A percentile compares a stretch with the other conserved stretches of the same genome.
These are phyloP conservation scores for Erebia aethiops DNA, from an alignment of 2,888 invertebrate species.

Conservation along the genomic window DNA sequence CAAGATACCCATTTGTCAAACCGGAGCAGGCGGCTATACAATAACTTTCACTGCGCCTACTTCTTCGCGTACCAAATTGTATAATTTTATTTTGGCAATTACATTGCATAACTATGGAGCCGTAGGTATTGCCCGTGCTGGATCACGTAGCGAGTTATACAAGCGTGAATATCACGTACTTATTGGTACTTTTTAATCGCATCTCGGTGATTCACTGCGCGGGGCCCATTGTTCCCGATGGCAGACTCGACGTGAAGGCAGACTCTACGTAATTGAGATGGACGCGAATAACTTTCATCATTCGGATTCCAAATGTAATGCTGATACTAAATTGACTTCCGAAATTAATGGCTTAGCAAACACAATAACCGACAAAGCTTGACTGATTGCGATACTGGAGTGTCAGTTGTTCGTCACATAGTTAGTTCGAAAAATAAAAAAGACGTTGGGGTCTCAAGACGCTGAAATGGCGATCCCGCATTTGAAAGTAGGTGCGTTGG, in stretches of 20 bases:
- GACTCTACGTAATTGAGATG: slow-evolving; percentile 60
- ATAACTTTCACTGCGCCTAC: slow-evolving; percentile 72
- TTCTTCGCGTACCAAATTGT: slow-evolving; percentile 52
- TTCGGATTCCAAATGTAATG: slow-evolving; percentile 58
- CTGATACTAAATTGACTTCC: slow-evolving; percentile 51
- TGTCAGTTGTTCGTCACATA: too few relatives aligned
- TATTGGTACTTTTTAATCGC: slow-evolving; percentile 58
- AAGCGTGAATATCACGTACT: slow-evolving; percentile 67
- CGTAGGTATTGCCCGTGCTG: slow-evolving; percentile 64
- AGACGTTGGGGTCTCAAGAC: too few relatives aligned
- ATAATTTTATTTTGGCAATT: slow-evolving; percentile 75
- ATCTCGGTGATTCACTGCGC: slow-evolving; percentile 63
- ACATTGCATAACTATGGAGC: slow-evolving; percentile 70
- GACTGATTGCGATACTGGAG: too few relatives aligned
- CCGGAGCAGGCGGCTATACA: slow-evolving; percentile 24
- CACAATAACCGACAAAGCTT: neutral
- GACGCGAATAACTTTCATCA: slow-evolving; percentile 71
- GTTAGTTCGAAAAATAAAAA: too few relatives aligned
- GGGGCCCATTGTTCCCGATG: slow-evolving; percentile 49
- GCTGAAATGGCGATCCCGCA: too few relatives aligned
- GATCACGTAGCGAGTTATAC: slow-evolving; percentile 78
- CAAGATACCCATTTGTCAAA: slow-evolving; percentile 24
- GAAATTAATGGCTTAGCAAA: slow-evolving; percentile 58
- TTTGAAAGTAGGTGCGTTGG: too few relatives aligned
- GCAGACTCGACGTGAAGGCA: slow-evolving; percentile 52